Conservation (phyloP, 2,113 vertebrate genomes). For the Cyprinodon tularosa region DNA sequence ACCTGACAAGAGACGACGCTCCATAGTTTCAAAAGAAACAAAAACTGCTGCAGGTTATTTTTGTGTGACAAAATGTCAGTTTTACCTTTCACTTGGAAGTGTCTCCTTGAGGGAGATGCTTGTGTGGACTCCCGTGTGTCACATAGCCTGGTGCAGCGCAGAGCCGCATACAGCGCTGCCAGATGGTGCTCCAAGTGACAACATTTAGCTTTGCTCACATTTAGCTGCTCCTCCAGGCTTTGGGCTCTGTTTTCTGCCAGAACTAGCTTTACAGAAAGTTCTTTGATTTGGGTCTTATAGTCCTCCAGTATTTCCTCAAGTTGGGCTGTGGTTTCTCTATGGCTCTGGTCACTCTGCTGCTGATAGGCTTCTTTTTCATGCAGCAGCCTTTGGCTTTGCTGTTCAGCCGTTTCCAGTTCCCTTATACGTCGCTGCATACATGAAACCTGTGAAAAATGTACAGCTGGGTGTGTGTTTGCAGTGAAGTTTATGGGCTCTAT, state of each 20-base stretch:
- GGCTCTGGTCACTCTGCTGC: conserved; percentile 37
- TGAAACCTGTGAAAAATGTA: conserved; percentile 67
- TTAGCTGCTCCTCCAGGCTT: conserved; percentile 78
- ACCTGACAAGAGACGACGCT: conserved; percentile 24
- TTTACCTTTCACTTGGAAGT: conserved; percentile 76
- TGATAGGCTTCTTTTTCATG: conserved; percentile 63
- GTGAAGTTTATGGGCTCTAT: background rate
- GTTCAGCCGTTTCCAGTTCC: conserved; percentile 68
- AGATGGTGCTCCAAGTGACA: conserved; percentile 73
- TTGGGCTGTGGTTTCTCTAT: conserved; percentile 45
- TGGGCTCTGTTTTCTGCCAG: conserved; percentile 54
- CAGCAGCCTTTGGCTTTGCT: conserved; percentile 62
- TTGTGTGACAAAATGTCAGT: background rate
- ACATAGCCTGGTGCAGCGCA: conserved; percentile 63
- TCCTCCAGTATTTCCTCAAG: conserved; percentile 67
- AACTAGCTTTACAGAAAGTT: conserved; percentile 65
- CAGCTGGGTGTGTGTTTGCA: background rate
- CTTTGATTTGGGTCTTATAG: conserved; percentile 27
- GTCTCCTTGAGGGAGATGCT: conserved; percentile 45
- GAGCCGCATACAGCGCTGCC: conserved; percentile 66
- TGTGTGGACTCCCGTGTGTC: conserved; percentile 34
- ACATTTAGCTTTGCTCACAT: conserved; percentile 46
- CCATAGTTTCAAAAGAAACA: conserved; percentile 1
- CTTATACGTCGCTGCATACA: conserved; percentile 71
- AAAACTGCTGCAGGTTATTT: background rate